A percentile compares a stretch with the other conserved stretches of the same genome.
Evolutionary conservation across 1,140 invertebrate genomes (phyloP).

Genomic region (Neuroterus valhalla): DNA sequence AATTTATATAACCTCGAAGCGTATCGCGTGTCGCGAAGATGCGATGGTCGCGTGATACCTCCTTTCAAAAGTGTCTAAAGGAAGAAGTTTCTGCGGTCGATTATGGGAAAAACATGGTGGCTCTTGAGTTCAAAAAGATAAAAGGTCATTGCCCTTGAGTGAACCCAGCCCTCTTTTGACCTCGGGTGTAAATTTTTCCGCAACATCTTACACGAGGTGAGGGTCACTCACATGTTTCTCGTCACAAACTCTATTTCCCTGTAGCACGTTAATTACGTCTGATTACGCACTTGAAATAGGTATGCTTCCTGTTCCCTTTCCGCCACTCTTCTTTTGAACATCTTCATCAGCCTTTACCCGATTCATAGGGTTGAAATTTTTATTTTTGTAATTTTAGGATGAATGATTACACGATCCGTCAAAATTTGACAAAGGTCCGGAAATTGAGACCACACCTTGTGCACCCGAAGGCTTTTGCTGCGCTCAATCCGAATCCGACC

Average conservation of each 20-base stretch:
- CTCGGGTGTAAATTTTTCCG: constrained; percentile 15
- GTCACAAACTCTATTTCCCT: constrained; percentile 1
- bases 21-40: constrained; percentile 23
- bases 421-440: too few relatives aligned
- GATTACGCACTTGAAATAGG: background rate
- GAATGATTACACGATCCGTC: too few relatives aligned
- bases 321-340: background rate
- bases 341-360: background rate
- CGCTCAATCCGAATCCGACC: too few relatives aligned
- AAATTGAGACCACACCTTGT: too few relatives aligned
- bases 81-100: constrained; percentile 28
- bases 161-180: constrained; percentile 21
- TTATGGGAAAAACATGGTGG: constrained; percentile 21
- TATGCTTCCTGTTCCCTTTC: background rate
- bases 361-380: too few relatives aligned
- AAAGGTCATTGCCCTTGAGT: constrained; percentile 13
- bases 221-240: constrained; percentile 21
- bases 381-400: too few relatives aligned
- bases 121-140: background rate
- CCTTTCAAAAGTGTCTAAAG: background rate
- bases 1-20: background rate
- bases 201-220: constrained; percentile 19
- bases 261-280: constrained; percentile 15
- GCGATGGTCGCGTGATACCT: constrained; percentile 9
- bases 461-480: too few relatives aligned